These are phyloP conservation scores for Trididemnum clinides DNA, from an alignment of 23 tunicate genomes.

Conservation along the genomic window DNA sequence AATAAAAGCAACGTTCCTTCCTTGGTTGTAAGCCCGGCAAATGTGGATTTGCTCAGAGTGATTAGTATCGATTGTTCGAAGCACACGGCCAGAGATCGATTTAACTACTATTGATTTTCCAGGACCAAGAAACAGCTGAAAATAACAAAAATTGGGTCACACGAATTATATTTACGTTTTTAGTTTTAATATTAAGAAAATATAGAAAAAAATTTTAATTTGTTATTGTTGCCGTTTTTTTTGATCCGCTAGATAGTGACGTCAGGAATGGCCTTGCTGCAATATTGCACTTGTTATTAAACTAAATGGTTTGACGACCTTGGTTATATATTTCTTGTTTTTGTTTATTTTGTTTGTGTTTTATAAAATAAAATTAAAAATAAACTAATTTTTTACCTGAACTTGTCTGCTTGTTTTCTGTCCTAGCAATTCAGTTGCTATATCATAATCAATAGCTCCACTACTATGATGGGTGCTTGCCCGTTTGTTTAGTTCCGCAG, in stretches of 20 bases:
- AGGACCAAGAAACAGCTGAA: slow-evolving; percentile 59
- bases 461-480: slow-evolving; percentile 6
- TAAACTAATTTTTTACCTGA: slow-evolving; percentile 33
- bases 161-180: too few relatives aligned
- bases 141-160: background rate
- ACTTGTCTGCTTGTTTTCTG: slow-evolving; percentile 45
- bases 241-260: too few relatives aligned
- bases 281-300: too few relatives aligned
- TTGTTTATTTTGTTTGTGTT: background rate
- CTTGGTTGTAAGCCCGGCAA: slow-evolving; percentile 42
- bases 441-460: slow-evolving; percentile 23
- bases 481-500: slow-evolving; percentile 37
- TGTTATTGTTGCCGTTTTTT: too few relatives aligned
- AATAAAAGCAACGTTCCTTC: slow-evolving; percentile 31
- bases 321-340: background rate
- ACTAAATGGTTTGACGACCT: too few relatives aligned
- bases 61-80: slow-evolving; percentile 43
- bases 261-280: too few relatives aligned
- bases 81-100: slow-evolving; percentile 33
- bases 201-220: too few relatives aligned
- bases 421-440: slow-evolving; percentile 69
- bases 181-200: too few relatives aligned
- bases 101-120: slow-evolving; percentile 35
- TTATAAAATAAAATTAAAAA: background rate
- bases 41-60: slow-evolving; percentile 27